Evolutionary conservation across 2,888 invertebrate species (phyloP), one percentile per base, ranked within the genome.

Genomic region (Caenorhabditis sinica): DNA sequence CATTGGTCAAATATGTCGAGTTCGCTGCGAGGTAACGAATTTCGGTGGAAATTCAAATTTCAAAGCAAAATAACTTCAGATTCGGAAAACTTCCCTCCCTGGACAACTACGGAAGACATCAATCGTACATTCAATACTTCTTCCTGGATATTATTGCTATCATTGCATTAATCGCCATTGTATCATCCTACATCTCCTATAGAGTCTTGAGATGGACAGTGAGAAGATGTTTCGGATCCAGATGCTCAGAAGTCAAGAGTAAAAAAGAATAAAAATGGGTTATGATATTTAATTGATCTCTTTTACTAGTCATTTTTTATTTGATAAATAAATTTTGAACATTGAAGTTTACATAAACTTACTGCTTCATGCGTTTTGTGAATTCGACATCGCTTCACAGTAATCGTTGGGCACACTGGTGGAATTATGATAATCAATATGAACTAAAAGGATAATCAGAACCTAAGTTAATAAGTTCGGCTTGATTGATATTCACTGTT

Each of bases 1-100:
- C 74, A 25, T 56, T 89, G 6, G 71, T 88, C 20, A 86, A 86
- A 45, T 73, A 90, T 61, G 82, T 86, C 17, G 86, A 88, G 53
- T 89, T 89, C 25, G 69, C 77, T 9, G 77, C 77, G 2, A 77
- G 77, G 63, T 77, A 36, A 20, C 13, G 0, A 11, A 33, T 58
- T 58, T 4, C 33, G 30, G n/a, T 23, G 33, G 8, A 0, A 49
- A 20, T 60, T 30, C 9, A n/a, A 36, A 49, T 28, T 33, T 13
- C 6, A 40, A 40, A 40, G 13, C 13, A 11, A 40, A 40, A 13
- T 2, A 13, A 40, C 13, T 40, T 40, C 13, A 79, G 80, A 66
- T 84, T 80, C 65, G 80, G 80, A 51, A 66, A 73, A n/a, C 58
- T 84, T 20, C 75, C 80, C 11, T 61, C 79, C 0, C 17, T 80